A percentile compares a stretch with the other conserved stretches of the same genome.
phyloP scores from a whole-genome alignment of 2,797 vertebrate genomes.

The Phrynocephalus vlangalii region DNA sequence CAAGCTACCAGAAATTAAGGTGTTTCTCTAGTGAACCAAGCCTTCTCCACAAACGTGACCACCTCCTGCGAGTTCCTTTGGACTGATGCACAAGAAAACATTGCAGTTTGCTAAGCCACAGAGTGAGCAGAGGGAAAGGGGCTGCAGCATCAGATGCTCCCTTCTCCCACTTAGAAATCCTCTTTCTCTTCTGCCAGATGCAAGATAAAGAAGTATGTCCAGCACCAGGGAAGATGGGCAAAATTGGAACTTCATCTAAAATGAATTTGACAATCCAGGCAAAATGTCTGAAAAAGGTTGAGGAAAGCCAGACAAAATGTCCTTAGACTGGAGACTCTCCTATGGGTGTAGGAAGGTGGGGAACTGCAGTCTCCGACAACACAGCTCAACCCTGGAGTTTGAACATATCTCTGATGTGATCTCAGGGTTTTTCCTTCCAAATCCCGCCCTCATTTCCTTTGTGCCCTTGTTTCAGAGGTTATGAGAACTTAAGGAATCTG shows the following conservation, averaged over 20 bases:
- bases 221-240: not conserved
- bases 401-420: not conserved
- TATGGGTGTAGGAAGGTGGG: not conserved
- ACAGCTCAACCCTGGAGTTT: not conserved
- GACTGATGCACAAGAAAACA: not conserved
- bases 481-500: too few species aligned
- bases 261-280: not conserved
- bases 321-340: not conserved
- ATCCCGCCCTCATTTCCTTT: too few species aligned
- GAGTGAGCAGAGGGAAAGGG: not conserved
- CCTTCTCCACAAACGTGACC: not conserved
- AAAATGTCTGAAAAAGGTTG: not conserved
- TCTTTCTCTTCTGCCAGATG: not conserved
- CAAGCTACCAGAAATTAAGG: constrained; percentile 49
- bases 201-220: not conserved
- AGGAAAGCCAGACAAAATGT: not conserved
- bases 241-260: not conserved
- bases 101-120: not conserved
- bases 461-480: too few species aligned
- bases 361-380: not conserved
- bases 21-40: constrained; percentile 40
- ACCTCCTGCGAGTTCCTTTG: not conserved
- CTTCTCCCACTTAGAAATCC: not conserved
- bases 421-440: too few species aligned
- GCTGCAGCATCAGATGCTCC: not conserved